phyloP scores from a whole-genome alignment of 2,797 vertebrate genomes.

The Bradypus variegatus region DNA sequence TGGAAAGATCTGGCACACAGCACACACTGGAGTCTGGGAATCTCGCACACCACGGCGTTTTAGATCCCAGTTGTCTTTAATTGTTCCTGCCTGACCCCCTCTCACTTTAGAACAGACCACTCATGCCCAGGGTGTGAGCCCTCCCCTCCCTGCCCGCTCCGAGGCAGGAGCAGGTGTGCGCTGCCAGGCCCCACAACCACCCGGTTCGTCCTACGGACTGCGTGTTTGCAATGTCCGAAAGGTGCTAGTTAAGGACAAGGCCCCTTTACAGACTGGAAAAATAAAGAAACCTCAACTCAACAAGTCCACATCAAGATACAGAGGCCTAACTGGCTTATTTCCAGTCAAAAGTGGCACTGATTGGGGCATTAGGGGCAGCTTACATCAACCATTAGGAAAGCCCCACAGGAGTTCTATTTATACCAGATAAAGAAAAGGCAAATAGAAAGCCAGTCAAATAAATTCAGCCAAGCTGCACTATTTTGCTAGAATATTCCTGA shows the following conservation, averaged over 20 bases:
- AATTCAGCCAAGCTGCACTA: accelerated
- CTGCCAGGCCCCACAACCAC: too few species aligned
- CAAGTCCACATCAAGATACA: accelerated
- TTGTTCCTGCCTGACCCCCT: accelerated
- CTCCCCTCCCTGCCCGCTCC: accelerated
- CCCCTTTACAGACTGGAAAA: too few species aligned
- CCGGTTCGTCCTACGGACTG: accelerated
- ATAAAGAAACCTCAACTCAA: not conserved
- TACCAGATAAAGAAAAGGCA: not conserved
- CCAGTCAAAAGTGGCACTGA: too few species aligned
- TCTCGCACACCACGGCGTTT: not conserved
- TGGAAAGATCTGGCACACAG: accelerated
- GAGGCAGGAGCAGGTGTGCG: too few species aligned
- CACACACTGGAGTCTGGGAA: too few species aligned
- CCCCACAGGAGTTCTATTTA: not conserved
- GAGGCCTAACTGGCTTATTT: not conserved
- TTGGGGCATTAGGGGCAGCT: accelerated
- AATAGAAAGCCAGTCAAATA: not conserved
- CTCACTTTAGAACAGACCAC: too few species aligned
- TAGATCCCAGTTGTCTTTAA: accelerated
- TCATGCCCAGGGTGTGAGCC: accelerated
- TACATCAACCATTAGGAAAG: accelerated
- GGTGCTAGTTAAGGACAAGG: too few species aligned
- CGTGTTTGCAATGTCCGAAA: not conserved
- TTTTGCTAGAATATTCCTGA: accelerated